Base-by-base conservation (phyloP, 2,888 invertebrate genomes). In the Pocota personata region DNA sequence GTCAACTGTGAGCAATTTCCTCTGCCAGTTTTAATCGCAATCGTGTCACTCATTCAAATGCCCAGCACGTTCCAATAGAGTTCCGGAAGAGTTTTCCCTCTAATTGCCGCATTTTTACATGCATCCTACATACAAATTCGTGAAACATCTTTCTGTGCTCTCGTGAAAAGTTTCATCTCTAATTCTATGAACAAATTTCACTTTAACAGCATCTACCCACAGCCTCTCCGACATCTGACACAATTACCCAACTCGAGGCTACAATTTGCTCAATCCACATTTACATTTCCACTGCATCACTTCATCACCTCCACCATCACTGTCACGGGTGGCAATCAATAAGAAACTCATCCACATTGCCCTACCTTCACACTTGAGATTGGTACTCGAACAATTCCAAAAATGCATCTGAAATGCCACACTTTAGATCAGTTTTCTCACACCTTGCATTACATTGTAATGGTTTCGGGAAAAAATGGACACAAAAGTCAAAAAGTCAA, bases 401-500 rank as follows among this genome's bases (percentile, higher is more conserved):
- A 72, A 75, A 72, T 83, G 78, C 69, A 79, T 79, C 83, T 69
- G 37, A 79, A 80, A 84, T 84, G 75, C 75, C 84, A 75, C 43
- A 75, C 67, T 71, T 75, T 1, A 71, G 35, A 71, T 69, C 16
- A 4, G 14, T 52, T 82, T 69, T 37, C 82, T 71, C 77, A 58
- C 77, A 76, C 77, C 76, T 73, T 69, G 24, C 60, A 58, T 55
- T 21, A 52, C 60, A 55, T 52, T 52, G 48, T 37, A 35, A 24
- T 57, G 57, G 19, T 35, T 46, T 1, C 10, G 2, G 24, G 21
- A 14, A 35, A 60, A 60, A 83, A 43, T 67, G 72, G 72, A 83
- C 62, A 73, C 83, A 83, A 78, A 78, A 83, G 83, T 78, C 83
- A 78, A 73, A 73, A 46, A 83, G 83, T 73, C 83, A 78, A 60